These are phyloP conservation scores for Callithrix jacchus DNA, from an alignment of 2,113 vertebrate genomes.

Conservation along the genomic window DNA sequence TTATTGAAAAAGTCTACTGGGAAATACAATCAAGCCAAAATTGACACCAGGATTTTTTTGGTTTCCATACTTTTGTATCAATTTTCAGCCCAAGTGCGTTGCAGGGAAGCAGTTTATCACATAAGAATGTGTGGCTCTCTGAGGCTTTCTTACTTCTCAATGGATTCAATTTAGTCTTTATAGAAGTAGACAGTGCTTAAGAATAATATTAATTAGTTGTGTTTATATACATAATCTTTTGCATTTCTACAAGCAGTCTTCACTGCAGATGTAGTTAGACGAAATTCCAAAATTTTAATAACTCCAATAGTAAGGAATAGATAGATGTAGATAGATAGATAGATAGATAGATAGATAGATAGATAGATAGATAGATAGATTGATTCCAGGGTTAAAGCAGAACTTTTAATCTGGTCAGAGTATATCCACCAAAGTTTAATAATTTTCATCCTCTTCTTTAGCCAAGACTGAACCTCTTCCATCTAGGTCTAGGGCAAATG, in stretches of 20 bases:
- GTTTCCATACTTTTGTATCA: neutral
- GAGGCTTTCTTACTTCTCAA: neutral
- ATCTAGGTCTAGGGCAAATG: slow-evolving; percentile 56
- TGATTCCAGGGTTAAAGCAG: neutral
- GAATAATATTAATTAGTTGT: slow-evolving; percentile 33
- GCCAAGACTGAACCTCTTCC: slow-evolving; percentile 11
- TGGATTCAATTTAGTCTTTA: slow-evolving; percentile 8
- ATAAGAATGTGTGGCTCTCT: neutral
- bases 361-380: too few relatives aligned
- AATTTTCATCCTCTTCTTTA: slow-evolving; percentile 38
- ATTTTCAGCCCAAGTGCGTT: neutral
- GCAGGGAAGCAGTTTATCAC: slow-evolving; percentile 9
- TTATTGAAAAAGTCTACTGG: neutral
- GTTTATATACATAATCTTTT: neutral
- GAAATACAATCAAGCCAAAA: slow-evolving; percentile 48
- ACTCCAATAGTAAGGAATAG: neutral
- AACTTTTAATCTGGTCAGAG: slow-evolving; percentile 23
- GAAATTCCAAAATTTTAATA: slow-evolving; percentile 38
- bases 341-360: too few relatives aligned
- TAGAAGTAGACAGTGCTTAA: neutral
- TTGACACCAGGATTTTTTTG: neutral
- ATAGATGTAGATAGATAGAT: neutral
- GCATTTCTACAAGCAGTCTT: neutral
- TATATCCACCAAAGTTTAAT: neutral
- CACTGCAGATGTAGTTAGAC: neutral